These are phyloP conservation scores for Gymnoscopelus microlampas DNA, from an alignment of 2,797 vertebrate species.

Conservation along the genomic window DNA sequence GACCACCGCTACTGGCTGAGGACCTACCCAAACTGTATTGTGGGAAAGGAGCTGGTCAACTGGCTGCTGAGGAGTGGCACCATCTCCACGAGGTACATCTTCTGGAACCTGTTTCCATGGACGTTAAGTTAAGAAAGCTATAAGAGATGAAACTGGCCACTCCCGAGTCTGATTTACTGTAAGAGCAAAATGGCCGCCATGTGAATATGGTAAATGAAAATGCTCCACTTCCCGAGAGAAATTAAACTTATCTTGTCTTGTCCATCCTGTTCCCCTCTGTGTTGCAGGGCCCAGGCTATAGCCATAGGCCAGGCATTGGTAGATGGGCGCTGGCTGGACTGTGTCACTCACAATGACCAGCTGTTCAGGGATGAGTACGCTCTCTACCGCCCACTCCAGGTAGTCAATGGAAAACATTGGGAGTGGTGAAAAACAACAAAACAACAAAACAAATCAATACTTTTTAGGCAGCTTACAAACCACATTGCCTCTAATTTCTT, in stretches of 20 bases:
- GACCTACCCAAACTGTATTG: conserved; percentile 97
- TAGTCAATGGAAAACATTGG: conserved; percentile 46
- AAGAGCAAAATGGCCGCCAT: too few relatives aligned
- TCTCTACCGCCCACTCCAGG: conserved; percentile 95
- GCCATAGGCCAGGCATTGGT: conserved; percentile 97
- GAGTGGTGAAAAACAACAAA: neutral
- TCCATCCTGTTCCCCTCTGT: conserved; percentile 3
- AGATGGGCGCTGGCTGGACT: conserved; percentile 97
- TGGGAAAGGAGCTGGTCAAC: conserved; percentile 98
- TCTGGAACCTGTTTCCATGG: too few relatives aligned
- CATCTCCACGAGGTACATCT: conserved; percentile 89
- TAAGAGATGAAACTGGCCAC: too few relatives aligned
- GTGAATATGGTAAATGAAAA: too few relatives aligned
- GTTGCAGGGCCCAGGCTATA: conserved; percentile 92
- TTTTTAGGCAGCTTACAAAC: neutral
- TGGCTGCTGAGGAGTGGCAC: conserved; percentile 97
- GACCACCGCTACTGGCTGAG: conserved; percentile 98
- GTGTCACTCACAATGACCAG: conserved; percentile 96
- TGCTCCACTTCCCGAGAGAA: too few relatives aligned
- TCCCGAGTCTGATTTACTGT: too few relatives aligned
- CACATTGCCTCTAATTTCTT: neutral
- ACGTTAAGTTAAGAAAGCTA: too few relatives aligned
- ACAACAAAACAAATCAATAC: neutral
- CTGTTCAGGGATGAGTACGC: conserved; percentile 98
- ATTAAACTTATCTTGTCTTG: too few relatives aligned